Base-by-base conservation (phyloP, 2,888 invertebrate species). In the Chironomus tentans region DNA sequence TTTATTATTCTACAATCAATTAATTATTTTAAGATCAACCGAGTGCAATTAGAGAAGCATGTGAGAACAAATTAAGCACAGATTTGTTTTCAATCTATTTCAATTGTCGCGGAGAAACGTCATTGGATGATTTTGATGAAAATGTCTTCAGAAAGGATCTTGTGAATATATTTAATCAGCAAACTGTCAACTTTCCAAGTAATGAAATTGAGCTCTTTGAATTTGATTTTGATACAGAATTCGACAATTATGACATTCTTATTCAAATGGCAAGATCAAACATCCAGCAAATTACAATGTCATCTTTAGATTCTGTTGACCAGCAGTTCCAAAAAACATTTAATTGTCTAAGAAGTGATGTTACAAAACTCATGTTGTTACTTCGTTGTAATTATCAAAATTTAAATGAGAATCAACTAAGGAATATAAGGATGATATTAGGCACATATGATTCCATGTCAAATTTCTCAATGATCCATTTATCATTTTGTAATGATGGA, bases 391-490 rank as follows among this genome's bases (percentile, higher is more conserved):
- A 74, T 28, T 68, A 22, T 22, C 48, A 65, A 13, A 47, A 68
- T 46, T n/a, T 74, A 2, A 74, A 28, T 61, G 48, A 68, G 1
- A 22, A 74, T 24, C 65, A 74, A 47, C n/a, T 76, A 4, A 18
- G 50, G 18, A 21, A 56, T 21, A 13, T 76, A 3, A 48, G 76
- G 69, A 50, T 7, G n/a, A 5, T 38, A 6, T 15, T 76, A 3
- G 76, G 76, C 1, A 76, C 76, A 18, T 69, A 69, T n/a, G 76
- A 76, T 28, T 68, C 76, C 4, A 76, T 76, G 68, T 7, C 69
- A 7, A 68, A 76, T 46, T 76, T 76, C 18, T 18, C 50, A 12
- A 13, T 47, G 13, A 28, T 76, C 3, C 50, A 69, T 21, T 12
- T 24, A 12, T 24, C 76, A 4, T 56, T 18, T 12, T 50, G n/a